Conservation (phyloP, 2,888 invertebrate genomes). For the Plebejus argus region DNA sequence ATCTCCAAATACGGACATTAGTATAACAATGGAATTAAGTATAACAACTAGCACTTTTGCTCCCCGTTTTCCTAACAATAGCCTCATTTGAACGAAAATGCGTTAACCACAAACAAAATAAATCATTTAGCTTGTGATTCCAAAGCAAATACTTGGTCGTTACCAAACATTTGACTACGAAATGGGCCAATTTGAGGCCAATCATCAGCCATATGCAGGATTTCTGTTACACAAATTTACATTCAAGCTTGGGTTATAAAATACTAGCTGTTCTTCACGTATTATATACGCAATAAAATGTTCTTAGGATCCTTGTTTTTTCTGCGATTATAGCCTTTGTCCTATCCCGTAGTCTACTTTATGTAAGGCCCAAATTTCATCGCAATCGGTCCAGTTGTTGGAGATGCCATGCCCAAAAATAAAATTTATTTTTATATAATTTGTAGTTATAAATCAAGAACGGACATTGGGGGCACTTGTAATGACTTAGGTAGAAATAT, state of each 20-base stretch:
- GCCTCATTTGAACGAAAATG: slow-evolving; percentile 7
- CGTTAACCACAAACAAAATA: slow-evolving; percentile 18
- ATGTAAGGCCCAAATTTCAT: neutral
- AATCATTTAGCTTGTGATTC: slow-evolving; percentile 19
- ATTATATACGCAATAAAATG: neutral
- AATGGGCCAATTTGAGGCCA: slow-evolving; percentile 7
- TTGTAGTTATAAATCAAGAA: no score
- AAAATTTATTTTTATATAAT: no score
- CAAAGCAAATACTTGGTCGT: slow-evolving; percentile 5
- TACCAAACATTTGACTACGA: slow-evolving; percentile 20
- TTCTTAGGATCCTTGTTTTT: neutral
- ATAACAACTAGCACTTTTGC: neutral
- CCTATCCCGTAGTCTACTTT: neutral
- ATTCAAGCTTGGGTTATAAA: no score
- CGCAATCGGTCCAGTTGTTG: neutral
- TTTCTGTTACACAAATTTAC: neutral
- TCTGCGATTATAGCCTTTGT: neutral
- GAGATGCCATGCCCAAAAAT: no score
- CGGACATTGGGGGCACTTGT: no score
- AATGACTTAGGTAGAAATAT: no score
- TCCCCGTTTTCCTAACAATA: neutral
- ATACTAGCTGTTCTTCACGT: neutral
- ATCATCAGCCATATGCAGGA: neutral
- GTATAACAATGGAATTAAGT: neutral
- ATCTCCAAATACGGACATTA: neutral